Conservation (phyloP, 2,888 invertebrate species). For the Cheilosia variabilis region DNA sequence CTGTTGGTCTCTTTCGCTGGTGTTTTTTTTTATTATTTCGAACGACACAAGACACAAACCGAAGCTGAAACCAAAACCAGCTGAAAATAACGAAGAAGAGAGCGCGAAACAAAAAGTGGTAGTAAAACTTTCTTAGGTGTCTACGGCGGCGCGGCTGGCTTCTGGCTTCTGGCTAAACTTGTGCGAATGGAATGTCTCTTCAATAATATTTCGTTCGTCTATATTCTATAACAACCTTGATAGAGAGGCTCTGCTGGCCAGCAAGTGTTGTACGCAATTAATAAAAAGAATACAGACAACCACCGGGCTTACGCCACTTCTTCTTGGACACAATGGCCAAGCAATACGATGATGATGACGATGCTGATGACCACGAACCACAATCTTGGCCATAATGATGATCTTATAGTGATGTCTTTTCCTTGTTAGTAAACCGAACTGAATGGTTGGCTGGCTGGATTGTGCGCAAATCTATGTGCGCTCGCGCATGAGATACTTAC, state of each 20-base stretch:
- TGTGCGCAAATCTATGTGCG: slow-evolving; percentile 20
- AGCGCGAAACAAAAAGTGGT: slow-evolving; percentile 32
- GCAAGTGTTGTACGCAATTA: slow-evolving; percentile 67
- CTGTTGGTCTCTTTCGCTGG: neutral
- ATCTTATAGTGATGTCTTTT: slow-evolving; percentile 58
- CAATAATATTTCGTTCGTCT: slow-evolving; percentile 36
- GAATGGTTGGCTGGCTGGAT: slow-evolving; percentile 43
- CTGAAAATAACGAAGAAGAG: slow-evolving; percentile 29
- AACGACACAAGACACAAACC: slow-evolving; percentile 4
- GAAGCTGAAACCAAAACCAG: neutral
- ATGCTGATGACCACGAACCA: slow-evolving; percentile 52
- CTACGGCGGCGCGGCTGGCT: slow-evolving; percentile 22
- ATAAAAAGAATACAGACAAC: neutral
- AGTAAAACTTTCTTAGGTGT: slow-evolving; percentile 68
- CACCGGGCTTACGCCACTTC: slow-evolving; percentile 66
- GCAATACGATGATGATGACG: slow-evolving; percentile 1
- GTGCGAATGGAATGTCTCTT: slow-evolving; percentile 61
- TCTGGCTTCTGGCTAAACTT: too few relatives aligned
- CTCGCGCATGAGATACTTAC: slow-evolving; percentile 67
- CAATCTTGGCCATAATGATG: slow-evolving; percentile 67
- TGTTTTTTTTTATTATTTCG: neutral
- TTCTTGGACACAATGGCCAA: slow-evolving; percentile 16
- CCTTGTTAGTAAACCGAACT: slow-evolving; percentile 57
- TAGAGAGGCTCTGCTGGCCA: slow-evolving; percentile 38
- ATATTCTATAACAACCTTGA: slow-evolving; percentile 58